phyloP scores from a whole-genome alignment of 2,797 vertebrate genomes.

The Pampus argenteus region DNA sequence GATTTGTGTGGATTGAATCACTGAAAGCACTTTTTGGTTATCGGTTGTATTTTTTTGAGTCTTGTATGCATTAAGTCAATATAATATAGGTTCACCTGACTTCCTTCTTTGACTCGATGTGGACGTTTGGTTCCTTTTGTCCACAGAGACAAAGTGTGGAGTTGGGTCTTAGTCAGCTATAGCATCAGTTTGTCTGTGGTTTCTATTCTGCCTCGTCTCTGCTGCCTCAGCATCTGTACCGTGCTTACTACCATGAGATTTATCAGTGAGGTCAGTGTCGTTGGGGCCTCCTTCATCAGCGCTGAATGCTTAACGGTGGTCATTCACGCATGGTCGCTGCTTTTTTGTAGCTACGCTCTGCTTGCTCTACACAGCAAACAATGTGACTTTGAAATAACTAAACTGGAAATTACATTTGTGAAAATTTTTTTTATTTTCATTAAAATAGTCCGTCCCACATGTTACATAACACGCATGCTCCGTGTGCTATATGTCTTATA shows the following conservation, averaged over 20 bases:
- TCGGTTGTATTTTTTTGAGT: background rate
- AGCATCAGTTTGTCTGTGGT: conserved; percentile 44
- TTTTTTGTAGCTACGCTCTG: conserved; percentile 20
- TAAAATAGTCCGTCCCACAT: no score
- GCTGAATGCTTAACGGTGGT: conserved; percentile 26
- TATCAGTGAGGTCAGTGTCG: conserved; percentile 14
- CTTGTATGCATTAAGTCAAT: conserved; percentile 12
- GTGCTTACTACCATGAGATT: conserved; percentile 59
- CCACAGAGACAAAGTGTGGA: background rate
- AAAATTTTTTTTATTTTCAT: background rate
- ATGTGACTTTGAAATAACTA: background rate
- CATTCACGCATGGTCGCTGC: conserved; percentile 22
- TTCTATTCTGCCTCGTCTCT: conserved; percentile 70
- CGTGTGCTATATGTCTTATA: background rate
- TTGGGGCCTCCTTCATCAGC: conserved; percentile 8
- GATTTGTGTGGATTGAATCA: background rate
- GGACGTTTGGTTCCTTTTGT: conserved; percentile 3
- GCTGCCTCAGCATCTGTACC: conserved; percentile 73
- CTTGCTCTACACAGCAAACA: background rate
- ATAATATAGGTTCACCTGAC: conserved; percentile 1
- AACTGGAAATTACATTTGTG: no score
- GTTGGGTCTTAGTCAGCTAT: conserved; percentile 13
- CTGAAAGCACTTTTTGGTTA: conserved; percentile 15
- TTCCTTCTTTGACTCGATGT: conserved; percentile 2
- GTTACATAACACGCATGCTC: no score